Evolutionary conservation across 2,113 vertebrate genomes (phyloP).

Genomic region (Ameiurus melas): DNA sequence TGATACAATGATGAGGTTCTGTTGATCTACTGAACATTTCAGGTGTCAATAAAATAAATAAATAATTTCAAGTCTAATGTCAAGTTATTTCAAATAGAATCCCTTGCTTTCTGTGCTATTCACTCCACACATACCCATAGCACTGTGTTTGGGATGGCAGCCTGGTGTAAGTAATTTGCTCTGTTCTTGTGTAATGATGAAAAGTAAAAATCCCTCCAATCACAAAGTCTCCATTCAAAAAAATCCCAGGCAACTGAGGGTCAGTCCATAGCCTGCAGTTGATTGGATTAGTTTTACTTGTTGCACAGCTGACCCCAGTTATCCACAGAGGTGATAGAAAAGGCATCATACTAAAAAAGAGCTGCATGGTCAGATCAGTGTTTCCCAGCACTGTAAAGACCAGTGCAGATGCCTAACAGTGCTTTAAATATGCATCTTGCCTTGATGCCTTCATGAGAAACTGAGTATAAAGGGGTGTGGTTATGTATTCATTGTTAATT

Average conservation of each 20-base stretch:
- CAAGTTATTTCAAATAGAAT: background rate
- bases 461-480: background rate
- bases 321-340: conserved; percentile 30
- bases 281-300: conserved; percentile 13
- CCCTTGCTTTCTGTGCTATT: background rate
- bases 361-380: background rate
- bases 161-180: conserved; percentile 59
- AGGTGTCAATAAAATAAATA: background rate
- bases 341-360: background rate
- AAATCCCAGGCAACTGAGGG: conserved; percentile 54
- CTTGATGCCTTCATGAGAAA: background rate
- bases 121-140: conserved; percentile 51
- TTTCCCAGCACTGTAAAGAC: background rate
- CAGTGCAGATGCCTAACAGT: background rate
- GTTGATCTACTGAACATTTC: background rate
- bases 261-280: conserved; percentile 60
- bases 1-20: background rate
- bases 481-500: conserved; percentile 21
- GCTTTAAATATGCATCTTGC: conserved; percentile 17
- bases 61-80: background rate
- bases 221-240: conserved; percentile 64
- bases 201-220: conserved; percentile 69
- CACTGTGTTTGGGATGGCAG: conserved; percentile 61
- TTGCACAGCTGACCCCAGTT: background rate
- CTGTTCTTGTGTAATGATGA: conserved; percentile 53